Conservation (phyloP, 2,888 invertebrate species). For the Punctoribates punctum region DNA sequence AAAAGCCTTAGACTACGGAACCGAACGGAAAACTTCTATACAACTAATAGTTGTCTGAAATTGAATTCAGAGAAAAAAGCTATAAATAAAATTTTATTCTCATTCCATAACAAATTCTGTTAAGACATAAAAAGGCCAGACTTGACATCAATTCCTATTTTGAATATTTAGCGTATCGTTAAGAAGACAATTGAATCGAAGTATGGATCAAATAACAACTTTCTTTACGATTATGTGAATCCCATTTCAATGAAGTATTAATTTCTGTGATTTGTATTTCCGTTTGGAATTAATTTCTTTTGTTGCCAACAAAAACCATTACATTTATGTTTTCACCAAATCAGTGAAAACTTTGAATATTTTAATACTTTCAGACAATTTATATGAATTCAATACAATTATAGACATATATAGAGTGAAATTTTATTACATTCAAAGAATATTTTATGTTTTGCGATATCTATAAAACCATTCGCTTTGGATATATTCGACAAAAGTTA, state of each 20-base stretch:
- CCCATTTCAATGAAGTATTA: conserved; percentile 1
- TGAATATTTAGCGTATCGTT: neutral
- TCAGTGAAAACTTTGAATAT: neutral
- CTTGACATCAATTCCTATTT: neutral
- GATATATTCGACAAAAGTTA: neutral
- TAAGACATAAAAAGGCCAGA: neutral
- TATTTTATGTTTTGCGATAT: neutral
- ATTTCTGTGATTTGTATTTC: neutral
- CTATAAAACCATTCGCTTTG: neutral
- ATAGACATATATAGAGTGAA: neutral
- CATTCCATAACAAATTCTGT: neutral
- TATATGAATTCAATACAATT: neutral
- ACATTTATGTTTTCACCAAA: neutral
- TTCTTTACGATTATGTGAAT: neutral
- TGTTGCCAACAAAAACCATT: too few relatives aligned
- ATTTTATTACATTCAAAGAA: neutral
- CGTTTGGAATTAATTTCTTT: neutral
- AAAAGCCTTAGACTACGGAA: neutral
- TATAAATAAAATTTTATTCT: neutral
- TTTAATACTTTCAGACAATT: neutral
- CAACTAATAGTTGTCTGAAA: neutral
- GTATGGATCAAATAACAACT: neutral
- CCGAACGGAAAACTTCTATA: neutral
- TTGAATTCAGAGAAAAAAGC: neutral
- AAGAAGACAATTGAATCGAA: neutral